These are phyloP conservation scores for Parthenolecanium corni DNA, from an alignment of 2,888 invertebrate species.

Conservation along the genomic window DNA sequence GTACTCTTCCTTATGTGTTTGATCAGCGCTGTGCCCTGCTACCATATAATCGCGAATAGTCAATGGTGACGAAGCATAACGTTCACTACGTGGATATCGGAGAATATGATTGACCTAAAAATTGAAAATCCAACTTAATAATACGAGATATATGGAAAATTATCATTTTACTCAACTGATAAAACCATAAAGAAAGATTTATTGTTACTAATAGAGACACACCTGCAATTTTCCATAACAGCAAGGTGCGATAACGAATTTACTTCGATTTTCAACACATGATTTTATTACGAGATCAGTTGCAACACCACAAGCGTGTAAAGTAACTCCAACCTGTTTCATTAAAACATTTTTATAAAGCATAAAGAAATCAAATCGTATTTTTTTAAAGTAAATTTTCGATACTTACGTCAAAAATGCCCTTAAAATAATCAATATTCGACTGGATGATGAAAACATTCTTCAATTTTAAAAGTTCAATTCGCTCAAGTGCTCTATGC, in stretches of 20 bases:
- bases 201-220: not conserved
- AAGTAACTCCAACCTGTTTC: constrained; percentile 70
- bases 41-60: constrained; percentile 54
- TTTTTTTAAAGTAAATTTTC: too few species aligned
- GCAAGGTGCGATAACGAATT: constrained; percentile 84
- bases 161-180: not conserved
- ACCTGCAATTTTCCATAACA: constrained; percentile 64
- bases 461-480: constrained; percentile 50
- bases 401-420: constrained; percentile 42
- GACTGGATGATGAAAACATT: constrained; percentile 74
- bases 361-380: too few species aligned
- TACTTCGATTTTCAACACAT: constrained; percentile 62
- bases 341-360: not conserved
- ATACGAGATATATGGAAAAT: not conserved
- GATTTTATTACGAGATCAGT: constrained; percentile 82
- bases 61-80: constrained; percentile 28
- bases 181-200: not conserved
- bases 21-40: constrained; percentile 83
- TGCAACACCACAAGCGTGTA: constrained; percentile 91
- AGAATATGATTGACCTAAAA: constrained; percentile 50
- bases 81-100: constrained; percentile 63
- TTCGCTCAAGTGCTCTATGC: constrained; percentile 57
- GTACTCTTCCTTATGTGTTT: constrained; percentile 64
- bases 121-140: not conserved
- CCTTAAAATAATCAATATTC: constrained; percentile 78